A percentile compares a stretch with the other conserved stretches of the same genome.
Evolutionary conservation across 1,140 invertebrate species (phyloP).

Genomic region (Drosophila arawakana): DNA sequence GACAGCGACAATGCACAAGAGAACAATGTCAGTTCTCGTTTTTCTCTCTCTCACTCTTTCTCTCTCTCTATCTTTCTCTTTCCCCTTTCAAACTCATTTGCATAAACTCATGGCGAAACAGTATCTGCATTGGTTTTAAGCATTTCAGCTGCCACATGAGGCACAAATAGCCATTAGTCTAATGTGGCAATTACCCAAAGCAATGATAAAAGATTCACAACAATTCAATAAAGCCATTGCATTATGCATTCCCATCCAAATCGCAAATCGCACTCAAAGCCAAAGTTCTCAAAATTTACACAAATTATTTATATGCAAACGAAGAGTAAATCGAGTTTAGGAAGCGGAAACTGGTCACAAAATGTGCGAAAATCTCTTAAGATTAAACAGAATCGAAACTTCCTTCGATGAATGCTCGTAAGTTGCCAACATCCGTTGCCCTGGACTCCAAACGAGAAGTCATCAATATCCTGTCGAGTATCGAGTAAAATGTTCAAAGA

Average conservation of each 20-base stretch:
- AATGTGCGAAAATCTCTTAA: conserved; percentile 79
- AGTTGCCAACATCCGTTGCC: neutral
- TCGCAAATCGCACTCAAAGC: conserved; percentile 1
- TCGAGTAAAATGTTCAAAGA: conserved; percentile 52
- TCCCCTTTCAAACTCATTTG: conserved; percentile 52
- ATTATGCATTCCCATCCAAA: conserved; percentile 41
- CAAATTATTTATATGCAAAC: conserved; percentile 72
- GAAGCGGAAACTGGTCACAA: conserved; percentile 42
- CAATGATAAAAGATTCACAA: conserved; percentile 58
- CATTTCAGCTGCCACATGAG: conserved; percentile 15
- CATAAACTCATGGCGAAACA: conserved; percentile 52
- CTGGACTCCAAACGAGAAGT: conserved; percentile 30
- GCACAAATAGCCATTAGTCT: conserved; percentile 8
- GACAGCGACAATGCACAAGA: conserved; percentile 56
- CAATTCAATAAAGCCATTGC: conserved; percentile 54
- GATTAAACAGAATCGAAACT: conserved; percentile 65
- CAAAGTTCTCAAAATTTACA: conserved; percentile 51
- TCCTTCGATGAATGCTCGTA: conserved; percentile 34
- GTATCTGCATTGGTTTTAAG: conserved; percentile 10
- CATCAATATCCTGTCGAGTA: conserved; percentile 74
- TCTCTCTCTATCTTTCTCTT: no score
- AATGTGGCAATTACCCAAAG: conserved; percentile 29
- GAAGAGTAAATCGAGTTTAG: conserved; percentile 26
- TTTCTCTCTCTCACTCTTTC: neutral
- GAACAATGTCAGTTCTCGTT: neutral